Evolutionary conservation across 2,797 vertebrate genomes (phyloP).

Genomic region (Phylloscopus collybita): DNA sequence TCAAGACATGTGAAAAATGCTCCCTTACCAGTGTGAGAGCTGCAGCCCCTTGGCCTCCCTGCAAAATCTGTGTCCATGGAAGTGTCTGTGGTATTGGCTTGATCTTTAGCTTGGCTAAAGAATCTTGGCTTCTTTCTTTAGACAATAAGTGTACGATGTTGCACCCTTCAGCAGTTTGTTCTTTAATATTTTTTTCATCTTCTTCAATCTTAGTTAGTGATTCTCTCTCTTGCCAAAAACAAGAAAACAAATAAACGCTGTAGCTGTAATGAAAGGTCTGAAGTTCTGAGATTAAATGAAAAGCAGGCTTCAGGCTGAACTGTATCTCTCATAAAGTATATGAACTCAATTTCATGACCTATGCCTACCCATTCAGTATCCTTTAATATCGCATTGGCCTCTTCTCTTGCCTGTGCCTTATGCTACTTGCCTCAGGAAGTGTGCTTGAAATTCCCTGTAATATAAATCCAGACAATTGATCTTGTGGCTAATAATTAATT

Average conservation of each 20-base stretch:
- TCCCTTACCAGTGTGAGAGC: background rate
- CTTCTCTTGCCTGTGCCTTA: background rate
- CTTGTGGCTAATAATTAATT: background rate
- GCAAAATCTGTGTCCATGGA: background rate
- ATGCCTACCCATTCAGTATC: background rate
- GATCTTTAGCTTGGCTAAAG: too few species aligned
- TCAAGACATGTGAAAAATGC: background rate
- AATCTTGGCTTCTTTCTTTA: background rate
- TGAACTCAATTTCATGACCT: conserved; percentile 25
- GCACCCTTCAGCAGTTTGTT: conserved; percentile 22
- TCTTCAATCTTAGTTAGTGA: conserved; percentile 44
- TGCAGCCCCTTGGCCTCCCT: background rate
- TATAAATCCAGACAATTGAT: background rate
- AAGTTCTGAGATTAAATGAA: conserved; percentile 57
- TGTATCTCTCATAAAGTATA: conserved; percentile 23
- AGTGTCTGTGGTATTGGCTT: background rate
- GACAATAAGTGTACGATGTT: background rate
- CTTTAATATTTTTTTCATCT: conserved; percentile 39
- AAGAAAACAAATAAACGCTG: conserved; percentile 58
- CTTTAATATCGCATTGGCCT: conserved; percentile 11
- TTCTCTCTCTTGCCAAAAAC: conserved; percentile 5
- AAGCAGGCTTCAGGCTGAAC: conserved; percentile 49
- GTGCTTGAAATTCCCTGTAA: background rate
- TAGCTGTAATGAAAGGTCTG: background rate
- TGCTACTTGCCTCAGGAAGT: background rate